Evolutionary conservation across 2,113 vertebrate species (phyloP).

Genomic region (Hippocampus barbouri): DNA sequence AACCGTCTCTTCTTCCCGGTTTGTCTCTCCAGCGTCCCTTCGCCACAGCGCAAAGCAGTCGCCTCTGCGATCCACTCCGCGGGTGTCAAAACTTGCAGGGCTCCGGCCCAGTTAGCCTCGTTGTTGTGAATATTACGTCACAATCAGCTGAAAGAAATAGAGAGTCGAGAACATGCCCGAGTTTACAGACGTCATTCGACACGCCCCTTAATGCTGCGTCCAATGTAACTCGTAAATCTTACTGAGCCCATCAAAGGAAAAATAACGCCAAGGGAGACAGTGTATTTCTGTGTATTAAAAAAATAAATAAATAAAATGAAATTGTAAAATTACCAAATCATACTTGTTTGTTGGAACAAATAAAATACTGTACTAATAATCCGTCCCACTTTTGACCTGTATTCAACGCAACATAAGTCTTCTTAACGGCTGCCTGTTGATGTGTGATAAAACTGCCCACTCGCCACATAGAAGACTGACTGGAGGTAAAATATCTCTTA

Average conservation of each 20-base stretch:
- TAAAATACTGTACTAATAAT: too few species aligned
- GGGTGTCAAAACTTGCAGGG: neutral
- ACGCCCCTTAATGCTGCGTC: conserved; percentile 33
- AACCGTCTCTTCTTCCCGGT: neutral
- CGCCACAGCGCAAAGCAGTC: neutral
- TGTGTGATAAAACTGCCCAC: neutral
- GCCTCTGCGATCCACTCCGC: neutral
- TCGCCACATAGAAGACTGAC: neutral
- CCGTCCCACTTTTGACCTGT: neutral
- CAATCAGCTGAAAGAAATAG: conserved; percentile 51
- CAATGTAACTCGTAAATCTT: neutral
- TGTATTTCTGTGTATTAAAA: too few species aligned
- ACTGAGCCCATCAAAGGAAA: too few species aligned
- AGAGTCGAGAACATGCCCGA: conserved; percentile 64
- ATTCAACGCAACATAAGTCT: neutral
- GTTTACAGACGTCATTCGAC: conserved; percentile 26
- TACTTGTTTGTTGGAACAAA: neutral
- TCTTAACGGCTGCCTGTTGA: neutral
- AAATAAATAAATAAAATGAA: neutral
- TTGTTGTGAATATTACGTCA: conserved; percentile 54
- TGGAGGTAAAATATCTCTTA: neutral
- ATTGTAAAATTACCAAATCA: neutral
- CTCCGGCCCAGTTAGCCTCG: neutral
- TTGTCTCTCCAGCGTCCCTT: neutral
- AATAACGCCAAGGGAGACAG: too few species aligned